Conservation (phyloP, 2,113 vertebrate species). For the Coturnix japonica region DNA sequence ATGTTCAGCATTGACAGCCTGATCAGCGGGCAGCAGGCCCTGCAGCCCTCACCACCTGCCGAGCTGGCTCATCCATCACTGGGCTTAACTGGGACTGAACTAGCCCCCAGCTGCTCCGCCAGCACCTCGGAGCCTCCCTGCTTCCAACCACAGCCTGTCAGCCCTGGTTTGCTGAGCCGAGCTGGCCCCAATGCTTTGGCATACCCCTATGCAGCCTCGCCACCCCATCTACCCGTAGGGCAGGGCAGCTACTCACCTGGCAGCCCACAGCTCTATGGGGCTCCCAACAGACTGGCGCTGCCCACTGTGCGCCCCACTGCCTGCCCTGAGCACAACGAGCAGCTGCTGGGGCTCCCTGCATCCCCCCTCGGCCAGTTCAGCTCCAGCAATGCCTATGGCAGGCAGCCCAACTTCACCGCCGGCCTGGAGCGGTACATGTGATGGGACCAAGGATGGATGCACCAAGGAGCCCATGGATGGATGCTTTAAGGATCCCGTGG, state of each 20-base stretch:
- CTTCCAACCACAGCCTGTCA: constrained; percentile 82
- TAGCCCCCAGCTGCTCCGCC: constrained; percentile 80
- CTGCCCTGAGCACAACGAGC: constrained; percentile 87
- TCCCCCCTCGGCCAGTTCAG: constrained; percentile 75
- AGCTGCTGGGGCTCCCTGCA: constrained; percentile 83
- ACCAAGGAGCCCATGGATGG: neutral
- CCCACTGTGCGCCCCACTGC: constrained; percentile 70
- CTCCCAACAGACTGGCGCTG: constrained; percentile 80
- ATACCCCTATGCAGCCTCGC: constrained; percentile 85
- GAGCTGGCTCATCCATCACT: constrained; percentile 79
- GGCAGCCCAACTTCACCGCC: constrained; percentile 85
- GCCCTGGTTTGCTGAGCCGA: constrained; percentile 57
- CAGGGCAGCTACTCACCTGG: constrained; percentile 82
- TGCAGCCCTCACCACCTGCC: constrained; percentile 74
- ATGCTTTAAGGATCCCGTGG: neutral
- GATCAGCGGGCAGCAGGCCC: constrained; percentile 86
- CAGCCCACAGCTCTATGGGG: constrained; percentile 85
- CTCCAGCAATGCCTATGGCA: constrained; percentile 85
- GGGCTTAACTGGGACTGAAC: constrained; percentile 74
- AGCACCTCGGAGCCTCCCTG: constrained; percentile 76
- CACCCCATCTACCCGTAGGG: constrained; percentile 76
- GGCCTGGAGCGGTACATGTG: constrained; percentile 93
- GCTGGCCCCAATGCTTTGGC: constrained; percentile 49
- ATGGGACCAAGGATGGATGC: neutral
- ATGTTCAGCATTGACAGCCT: constrained; percentile 97